phyloP scores from a whole-genome alignment of 64 coral and sea anemone genomes.

The Actinia equina region DNA sequence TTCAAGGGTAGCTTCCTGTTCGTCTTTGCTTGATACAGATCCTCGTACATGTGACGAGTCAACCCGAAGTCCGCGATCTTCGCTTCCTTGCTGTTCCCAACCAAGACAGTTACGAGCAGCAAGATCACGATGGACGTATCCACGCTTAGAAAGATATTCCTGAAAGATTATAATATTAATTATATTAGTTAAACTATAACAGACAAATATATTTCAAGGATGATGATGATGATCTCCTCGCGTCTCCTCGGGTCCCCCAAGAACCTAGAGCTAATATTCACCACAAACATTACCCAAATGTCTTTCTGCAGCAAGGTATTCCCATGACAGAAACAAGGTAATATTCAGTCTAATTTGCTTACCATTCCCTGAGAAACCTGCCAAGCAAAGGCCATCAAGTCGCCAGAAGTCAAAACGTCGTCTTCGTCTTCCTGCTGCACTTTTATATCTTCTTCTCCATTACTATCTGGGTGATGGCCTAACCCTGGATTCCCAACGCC shows the following conservation, averaged over 20 bases:
- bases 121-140: constrained; percentile 55
- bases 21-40: constrained; percentile 45
- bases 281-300: too few species aligned
- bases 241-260: too few species aligned
- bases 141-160: constrained; percentile 52
- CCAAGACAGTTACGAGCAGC: constrained; percentile 70
- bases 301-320: too few species aligned
- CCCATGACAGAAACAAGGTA: too few species aligned
- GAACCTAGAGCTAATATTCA: too few species aligned
- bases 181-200: not conserved
- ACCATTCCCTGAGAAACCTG: constrained; percentile 48
- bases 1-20: constrained; percentile 51
- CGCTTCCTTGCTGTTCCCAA: constrained; percentile 44
- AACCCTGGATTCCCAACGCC: not conserved
- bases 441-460: not conserved
- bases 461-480: not conserved
- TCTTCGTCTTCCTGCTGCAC: constrained; percentile 6
- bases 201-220: too few species aligned
- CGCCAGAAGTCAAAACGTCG: constrained; percentile 15
- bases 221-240: too few species aligned
- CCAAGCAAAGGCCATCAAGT: constrained; percentile 46
- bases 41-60: constrained; percentile 48
- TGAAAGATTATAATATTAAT: not conserved
- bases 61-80: constrained; percentile 60
- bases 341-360: not conserved